A percentile compares a stretch with the other conserved stretches of the same genome.
Conservation (phyloP, 2,888 invertebrate species). For the Formica aserva region DNA sequence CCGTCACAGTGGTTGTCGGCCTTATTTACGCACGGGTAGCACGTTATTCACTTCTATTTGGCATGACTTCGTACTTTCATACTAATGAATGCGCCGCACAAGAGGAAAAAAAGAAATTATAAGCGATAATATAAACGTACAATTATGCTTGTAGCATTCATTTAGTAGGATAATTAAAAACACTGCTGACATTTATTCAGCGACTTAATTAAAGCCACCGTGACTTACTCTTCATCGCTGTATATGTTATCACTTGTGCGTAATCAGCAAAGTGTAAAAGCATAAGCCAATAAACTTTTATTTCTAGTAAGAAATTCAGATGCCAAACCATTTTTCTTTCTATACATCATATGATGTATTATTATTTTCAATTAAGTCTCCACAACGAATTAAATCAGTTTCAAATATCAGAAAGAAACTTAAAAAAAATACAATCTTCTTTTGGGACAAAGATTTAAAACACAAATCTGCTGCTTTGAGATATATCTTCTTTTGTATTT, state of each 20-base stretch:
- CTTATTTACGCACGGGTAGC: conserved; percentile 25
- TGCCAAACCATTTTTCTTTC: not conserved
- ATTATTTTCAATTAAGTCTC: not conserved
- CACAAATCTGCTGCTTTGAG: not conserved
- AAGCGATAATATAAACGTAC: conserved; percentile 40
- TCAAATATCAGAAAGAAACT: not conserved
- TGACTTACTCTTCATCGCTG: conserved; percentile 31
- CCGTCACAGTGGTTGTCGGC: conserved; percentile 3
- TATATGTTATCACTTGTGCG: conserved; percentile 34
- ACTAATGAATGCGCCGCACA: conserved; percentile 41
- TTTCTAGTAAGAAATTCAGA: conserved; percentile 20
- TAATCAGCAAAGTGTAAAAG: conserved; percentile 32
- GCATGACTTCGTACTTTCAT: not conserved
- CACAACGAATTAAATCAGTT: not conserved
- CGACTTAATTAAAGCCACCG: conserved; percentile 35
- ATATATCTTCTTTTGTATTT: not conserved
- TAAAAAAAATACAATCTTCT: not conserved
- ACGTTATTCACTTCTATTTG: conserved; percentile 40
- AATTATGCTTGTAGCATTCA: conserved; percentile 45
- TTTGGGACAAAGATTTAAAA: not conserved
- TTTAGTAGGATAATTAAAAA: conserved; percentile 45
- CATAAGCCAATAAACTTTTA: conserved; percentile 6
- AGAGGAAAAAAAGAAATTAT: conserved; percentile 31
- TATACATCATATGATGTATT: not conserved
- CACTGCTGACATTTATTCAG: conserved; percentile 41